Evolutionary conservation across 2,113 vertebrate genomes (phyloP).

Genomic region (Arvicanthis niloticus): DNA sequence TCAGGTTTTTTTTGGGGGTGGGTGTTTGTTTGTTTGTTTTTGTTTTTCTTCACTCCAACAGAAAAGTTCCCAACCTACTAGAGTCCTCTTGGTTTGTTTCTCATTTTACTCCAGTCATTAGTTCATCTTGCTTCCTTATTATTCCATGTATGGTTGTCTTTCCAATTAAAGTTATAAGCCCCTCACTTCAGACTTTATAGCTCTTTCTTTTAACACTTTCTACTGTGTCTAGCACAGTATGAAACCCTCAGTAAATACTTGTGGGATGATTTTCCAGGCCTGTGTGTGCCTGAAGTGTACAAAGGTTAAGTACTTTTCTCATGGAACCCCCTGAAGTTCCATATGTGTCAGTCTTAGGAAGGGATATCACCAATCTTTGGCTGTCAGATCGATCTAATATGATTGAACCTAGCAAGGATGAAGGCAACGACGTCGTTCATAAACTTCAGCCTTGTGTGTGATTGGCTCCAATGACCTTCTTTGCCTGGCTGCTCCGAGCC

Average conservation of each 20-base stretch:
- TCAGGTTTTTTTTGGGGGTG: background rate
- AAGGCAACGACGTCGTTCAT: background rate
- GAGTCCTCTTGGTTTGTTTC: background rate
- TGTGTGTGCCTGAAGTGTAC: background rate
- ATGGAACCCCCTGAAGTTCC: background rate
- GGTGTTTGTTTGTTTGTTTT: background rate
- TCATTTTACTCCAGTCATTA: background rate
- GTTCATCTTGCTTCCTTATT: slow-evolving; percentile 3
- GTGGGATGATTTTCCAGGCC: background rate
- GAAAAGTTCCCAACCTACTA: background rate
- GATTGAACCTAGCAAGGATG: background rate
- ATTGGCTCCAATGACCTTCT: background rate
- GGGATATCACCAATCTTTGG: background rate
- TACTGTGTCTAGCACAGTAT: background rate
- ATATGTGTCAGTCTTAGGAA: background rate
- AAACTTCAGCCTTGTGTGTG: background rate
- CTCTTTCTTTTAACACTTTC: background rate
- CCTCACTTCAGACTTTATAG: slow-evolving; percentile 8
- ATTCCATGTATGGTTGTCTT: background rate
- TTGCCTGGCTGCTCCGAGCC: background rate
- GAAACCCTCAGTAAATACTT: background rate
- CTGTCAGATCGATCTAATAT: background rate
- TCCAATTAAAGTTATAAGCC: background rate
- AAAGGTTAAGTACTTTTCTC: background rate
- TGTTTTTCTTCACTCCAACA: background rate